Evolutionary conservation across 2,113 vertebrate genomes (phyloP).

Genomic region (Myrmophylax atrothorax): DNA sequence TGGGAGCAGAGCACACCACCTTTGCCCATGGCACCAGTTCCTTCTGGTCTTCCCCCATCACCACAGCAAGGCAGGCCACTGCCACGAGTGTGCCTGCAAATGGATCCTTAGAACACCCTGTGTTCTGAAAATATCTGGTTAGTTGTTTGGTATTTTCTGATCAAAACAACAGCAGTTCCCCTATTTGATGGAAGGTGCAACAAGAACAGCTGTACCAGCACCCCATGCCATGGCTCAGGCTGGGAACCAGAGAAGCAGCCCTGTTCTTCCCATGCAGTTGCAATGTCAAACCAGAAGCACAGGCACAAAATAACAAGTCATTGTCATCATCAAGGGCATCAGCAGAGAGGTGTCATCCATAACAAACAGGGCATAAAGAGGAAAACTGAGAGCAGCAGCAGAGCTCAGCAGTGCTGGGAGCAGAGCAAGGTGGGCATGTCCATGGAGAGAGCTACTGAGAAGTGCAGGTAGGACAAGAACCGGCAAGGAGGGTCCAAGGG

Average conservation of each 20-base stretch:
- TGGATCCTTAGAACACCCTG: neutral
- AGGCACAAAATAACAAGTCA: neutral
- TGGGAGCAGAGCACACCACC: neutral
- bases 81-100: rapidly evolving
- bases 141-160: neutral
- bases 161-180: neutral
- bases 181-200: neutral
- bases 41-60: neutral
- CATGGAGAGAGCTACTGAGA: neutral
- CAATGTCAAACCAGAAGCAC: neutral
- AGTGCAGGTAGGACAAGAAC: neutral
- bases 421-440: rapidly evolving
- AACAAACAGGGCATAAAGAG: neutral
- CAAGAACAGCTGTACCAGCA: neutral
- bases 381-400: neutral
- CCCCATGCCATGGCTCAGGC: rapidly evolving
- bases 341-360: neutral
- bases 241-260: neutral
- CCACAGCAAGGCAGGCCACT: neutral
- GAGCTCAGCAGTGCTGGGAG: neutral
- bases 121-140: neutral
- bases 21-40: rapidly evolving
- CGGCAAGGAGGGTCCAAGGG: neutral
- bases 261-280: neutral
- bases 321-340: neutral